phyloP scores from a whole-genome alignment of 2,797 vertebrate genomes.

The Oryzias dopingdopingensis region DNA sequence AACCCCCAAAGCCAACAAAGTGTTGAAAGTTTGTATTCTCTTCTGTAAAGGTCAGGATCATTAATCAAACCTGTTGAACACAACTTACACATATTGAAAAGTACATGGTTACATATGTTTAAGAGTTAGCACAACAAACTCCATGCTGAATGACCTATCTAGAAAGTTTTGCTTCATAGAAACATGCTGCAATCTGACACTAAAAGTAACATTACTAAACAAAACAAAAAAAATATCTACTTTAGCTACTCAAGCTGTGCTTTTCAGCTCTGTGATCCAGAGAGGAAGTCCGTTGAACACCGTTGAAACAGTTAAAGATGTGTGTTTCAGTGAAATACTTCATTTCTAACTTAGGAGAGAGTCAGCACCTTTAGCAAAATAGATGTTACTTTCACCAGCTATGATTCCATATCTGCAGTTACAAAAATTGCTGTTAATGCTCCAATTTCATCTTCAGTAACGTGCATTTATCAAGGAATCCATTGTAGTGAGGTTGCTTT shows the following conservation, averaged over 20 bases:
- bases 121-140: slow-evolving; percentile 42
- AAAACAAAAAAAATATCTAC: slow-evolving; percentile 32
- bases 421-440: slow-evolving; percentile 30
- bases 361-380: slow-evolving; percentile 5
- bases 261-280: slow-evolving; percentile 12
- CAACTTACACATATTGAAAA: slow-evolving; percentile 49
- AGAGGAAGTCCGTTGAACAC: slow-evolving; percentile 11
- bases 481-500: slow-evolving; percentile 21
- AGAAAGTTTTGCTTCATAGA: slow-evolving; percentile 60
- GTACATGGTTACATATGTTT: slow-evolving; percentile 59
- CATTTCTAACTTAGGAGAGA: slow-evolving; percentile 9
- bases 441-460: slow-evolving; percentile 17
- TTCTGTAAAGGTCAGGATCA: slow-evolving; percentile 47
- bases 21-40: slow-evolving; percentile 60
- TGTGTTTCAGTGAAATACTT: slow-evolving; percentile 11
- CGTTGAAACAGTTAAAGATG: slow-evolving; percentile 13
- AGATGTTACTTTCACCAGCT: slow-evolving; percentile 15
- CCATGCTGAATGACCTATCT: slow-evolving; percentile 42
- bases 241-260: slow-evolving; percentile 27
- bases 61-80: slow-evolving; percentile 51
- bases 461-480: slow-evolving; percentile 12
- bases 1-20: slow-evolving; percentile 18
- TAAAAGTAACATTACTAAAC: slow-evolving; percentile 35
- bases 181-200: slow-evolving; percentile 59
- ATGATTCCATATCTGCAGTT: slow-evolving; percentile 3